These are phyloP conservation scores for Porites rus DNA, from an alignment of 92 coral and sea anemone species.

Conservation along the genomic window DNA sequence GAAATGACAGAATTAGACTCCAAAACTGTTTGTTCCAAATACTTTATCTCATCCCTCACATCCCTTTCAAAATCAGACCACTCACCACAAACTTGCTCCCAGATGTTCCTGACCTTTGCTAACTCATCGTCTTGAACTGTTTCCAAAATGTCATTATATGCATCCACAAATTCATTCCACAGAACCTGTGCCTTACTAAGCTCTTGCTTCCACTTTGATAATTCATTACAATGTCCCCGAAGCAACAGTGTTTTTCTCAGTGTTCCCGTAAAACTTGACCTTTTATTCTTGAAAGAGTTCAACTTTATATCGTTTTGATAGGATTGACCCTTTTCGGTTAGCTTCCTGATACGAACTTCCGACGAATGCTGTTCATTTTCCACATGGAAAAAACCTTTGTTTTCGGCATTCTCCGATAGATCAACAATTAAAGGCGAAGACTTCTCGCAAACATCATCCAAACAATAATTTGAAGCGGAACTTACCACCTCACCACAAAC, in stretches of 20 bases:
- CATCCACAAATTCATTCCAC: conserved; percentile 9
- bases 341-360: neutral
- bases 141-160: conserved; percentile 5
- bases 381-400: no score
- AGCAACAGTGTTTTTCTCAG: neutral
- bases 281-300: neutral
- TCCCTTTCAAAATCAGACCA: conserved; percentile 18
- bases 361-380: no score
- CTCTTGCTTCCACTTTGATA: conserved; percentile 2
- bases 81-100: conserved; percentile 20
- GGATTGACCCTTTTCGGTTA: no score
- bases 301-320: neutral
- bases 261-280: conserved; percentile 2
- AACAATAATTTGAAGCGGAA: no score
- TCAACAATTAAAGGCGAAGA: no score
- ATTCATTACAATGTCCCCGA: conserved; percentile 4
- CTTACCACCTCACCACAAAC: no score
- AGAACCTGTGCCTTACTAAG: conserved; percentile 26
- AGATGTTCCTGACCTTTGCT: neutral
- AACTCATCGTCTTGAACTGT: no score
- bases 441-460: no score
- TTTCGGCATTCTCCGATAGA: no score
- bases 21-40: conserved; percentile 3
- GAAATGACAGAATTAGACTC: conserved; percentile 3
- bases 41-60: conserved; percentile 16